A percentile compares a stretch with the other conserved stretches of the same genome.
phyloP scores from a whole-genome alignment of 2,888 invertebrate species.

The Archaeoteleia sp. region DNA sequence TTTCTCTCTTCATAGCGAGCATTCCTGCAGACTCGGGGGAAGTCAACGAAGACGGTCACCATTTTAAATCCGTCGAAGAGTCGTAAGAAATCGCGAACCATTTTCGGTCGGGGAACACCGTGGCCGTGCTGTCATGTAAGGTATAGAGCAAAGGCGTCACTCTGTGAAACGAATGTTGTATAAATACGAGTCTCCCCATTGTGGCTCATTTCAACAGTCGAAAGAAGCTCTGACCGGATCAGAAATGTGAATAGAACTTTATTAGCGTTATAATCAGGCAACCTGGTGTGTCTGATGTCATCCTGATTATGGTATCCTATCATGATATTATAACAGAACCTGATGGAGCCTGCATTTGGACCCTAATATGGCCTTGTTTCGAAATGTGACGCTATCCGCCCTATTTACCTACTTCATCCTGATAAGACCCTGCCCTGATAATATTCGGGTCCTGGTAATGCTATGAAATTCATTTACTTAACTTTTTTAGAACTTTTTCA shows the following conservation, averaged over 20 bases:
- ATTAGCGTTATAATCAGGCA: too few relatives aligned
- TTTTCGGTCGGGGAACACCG: constrained; percentile 64
- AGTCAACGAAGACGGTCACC: constrained; percentile 46
- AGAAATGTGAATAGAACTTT: background rate
- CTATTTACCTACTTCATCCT: too few relatives aligned
- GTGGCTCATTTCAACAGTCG: constrained; percentile 23
- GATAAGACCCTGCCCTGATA: too few relatives aligned
- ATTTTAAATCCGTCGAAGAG: constrained; percentile 60
- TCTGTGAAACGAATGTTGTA: constrained; percentile 58
- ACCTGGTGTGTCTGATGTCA: too few relatives aligned
- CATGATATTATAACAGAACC: too few relatives aligned
- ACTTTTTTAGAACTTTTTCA: too few relatives aligned
- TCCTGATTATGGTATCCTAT: too few relatives aligned
- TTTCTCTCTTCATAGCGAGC: constrained; percentile 58
- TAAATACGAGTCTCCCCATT: constrained; percentile 24
- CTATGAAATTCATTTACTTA: too few relatives aligned
- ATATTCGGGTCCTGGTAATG: too few relatives aligned
- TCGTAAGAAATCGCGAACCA: constrained; percentile 65
- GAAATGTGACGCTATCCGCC: too few relatives aligned
- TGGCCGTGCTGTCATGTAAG: constrained; percentile 62
- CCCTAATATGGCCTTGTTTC: too few relatives aligned
- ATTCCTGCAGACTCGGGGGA: constrained; percentile 56
- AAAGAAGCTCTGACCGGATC: constrained; percentile 3
- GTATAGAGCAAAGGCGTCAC: constrained; percentile 63
- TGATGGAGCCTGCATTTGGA: too few relatives aligned